A percentile compares a stretch with the other conserved stretches of the same genome.
These are phyloP conservation scores for Scolopax rusticola DNA, from an alignment of 2,797 vertebrate species.

Conservation along the genomic window DNA sequence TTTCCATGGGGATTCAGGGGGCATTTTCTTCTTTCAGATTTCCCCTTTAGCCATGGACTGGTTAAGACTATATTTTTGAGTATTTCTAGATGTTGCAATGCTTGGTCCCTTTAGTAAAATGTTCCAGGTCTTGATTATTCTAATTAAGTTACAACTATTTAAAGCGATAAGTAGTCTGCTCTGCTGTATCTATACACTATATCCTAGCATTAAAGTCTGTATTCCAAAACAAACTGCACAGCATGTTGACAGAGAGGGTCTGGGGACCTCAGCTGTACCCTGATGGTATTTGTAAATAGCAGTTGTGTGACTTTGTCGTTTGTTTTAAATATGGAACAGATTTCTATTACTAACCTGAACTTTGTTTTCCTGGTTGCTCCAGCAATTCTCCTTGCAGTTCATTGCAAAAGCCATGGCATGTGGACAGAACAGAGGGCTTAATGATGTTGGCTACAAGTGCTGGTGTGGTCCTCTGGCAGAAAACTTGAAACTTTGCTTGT, in stretches of 20 bases:
- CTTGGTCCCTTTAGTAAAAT: accelerated
- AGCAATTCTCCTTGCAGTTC: conserved; percentile 67
- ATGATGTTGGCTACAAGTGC: conserved; percentile 80
- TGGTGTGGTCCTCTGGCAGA: conserved; percentile 81
- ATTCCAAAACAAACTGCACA: accelerated
- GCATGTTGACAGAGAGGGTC: neutral
- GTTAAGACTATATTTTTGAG: accelerated
- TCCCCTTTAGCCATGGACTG: accelerated
- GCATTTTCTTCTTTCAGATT: accelerated
- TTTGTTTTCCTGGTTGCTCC: conserved; percentile 68
- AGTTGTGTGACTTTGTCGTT: neutral
- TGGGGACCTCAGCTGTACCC: too few relatives aligned
- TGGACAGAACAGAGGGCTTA: conserved; percentile 84
- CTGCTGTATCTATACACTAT: accelerated
- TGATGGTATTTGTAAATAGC: accelerated
- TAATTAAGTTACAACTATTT: accelerated
- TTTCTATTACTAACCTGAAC: conserved; percentile 69
- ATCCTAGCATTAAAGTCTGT: accelerated
- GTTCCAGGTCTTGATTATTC: accelerated
- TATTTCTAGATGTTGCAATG: neutral
- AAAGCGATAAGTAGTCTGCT: accelerated
- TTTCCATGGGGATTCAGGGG: accelerated
- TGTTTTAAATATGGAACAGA: neutral
- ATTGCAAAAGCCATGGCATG: conserved; percentile 81
- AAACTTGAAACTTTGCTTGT: conserved; percentile 74